Evolutionary conservation across 2,888 invertebrate genomes (phyloP), one percentile per base, ranked within the genome.

Genomic region (Strigamia maritima): DNA sequence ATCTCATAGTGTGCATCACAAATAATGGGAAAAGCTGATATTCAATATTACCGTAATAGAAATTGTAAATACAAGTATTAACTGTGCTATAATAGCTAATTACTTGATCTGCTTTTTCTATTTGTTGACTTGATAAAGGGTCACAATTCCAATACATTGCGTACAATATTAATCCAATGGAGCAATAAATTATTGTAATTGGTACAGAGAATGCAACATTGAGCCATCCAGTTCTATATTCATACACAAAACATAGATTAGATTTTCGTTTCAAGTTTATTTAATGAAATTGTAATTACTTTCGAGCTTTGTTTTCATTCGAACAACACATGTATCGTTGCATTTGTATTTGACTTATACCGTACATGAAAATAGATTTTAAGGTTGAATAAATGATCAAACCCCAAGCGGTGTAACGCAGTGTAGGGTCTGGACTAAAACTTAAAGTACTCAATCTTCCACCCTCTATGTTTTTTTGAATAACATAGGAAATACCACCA

Each of bases 1-100:
- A 84, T 0, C 91, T 91, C 22, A 96, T 90, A 0, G 92, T 90
- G 82, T 95, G 92, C 93, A 95, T 94, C 16, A 95, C 94, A 79
- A 94, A 87, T 24, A 94, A 85, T 0, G 95, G 94, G 78, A 95
- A 85, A 19, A 95, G 86, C 87, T 95, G 7, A 24, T 22, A 19
- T 24, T 8, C 7, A 4, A 24, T n/a, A 65, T n/a, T 24, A 65
- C 4, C 16, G 16, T 54, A n/a, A n/a, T n/a, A n/a, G 14, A 24
- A 65, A 26, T 6, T 26, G 22, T 26, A n/a, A 0, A 12, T n/a
- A 28, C 16, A 24, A 28, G 12, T 75, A n/a, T n/a, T n/a, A n/a
- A n/a, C n/a, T n/a, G n/a, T n/a, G n/a, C n/a, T 24, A 2, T 26
- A 38, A 2, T 7, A 19, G 1, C 14, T 26, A 26, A 76, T 77